Conservation (phyloP, 1,140 invertebrate genomes). For the Bombus balteatus region DNA sequence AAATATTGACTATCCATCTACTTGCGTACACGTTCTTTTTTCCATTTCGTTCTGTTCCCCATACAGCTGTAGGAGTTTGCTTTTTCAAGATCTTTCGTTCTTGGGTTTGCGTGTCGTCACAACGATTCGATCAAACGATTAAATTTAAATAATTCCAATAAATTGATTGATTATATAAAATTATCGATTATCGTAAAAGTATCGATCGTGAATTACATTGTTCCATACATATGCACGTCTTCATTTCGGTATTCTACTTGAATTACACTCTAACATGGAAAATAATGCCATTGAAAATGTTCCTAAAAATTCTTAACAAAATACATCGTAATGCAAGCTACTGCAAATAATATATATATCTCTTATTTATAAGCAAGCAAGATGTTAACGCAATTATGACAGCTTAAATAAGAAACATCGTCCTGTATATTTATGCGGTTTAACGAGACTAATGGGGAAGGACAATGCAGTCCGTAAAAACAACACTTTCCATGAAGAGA, state of each 20-base stretch:
- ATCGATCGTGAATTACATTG: too few relatives aligned
- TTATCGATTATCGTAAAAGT: too few relatives aligned
- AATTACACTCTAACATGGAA: too few relatives aligned
- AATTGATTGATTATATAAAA: not conserved
- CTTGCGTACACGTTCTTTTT: not conserved
- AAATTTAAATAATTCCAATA: not conserved
- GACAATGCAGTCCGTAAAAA: not conserved
- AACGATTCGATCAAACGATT: too few relatives aligned
- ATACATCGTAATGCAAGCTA: too few relatives aligned
- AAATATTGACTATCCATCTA: slow-evolving; percentile 62
- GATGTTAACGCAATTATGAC: not conserved
- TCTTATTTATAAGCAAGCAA: not conserved
- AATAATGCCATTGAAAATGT: too few relatives aligned
- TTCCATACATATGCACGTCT: too few relatives aligned
- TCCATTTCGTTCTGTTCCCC: slow-evolving; percentile 14
- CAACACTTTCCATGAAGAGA: not conserved
- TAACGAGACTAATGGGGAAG: not conserved
- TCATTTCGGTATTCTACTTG: too few relatives aligned
- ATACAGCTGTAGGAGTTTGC: too few relatives aligned
- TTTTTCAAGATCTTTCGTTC: too few relatives aligned
- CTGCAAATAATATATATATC: not conserved
- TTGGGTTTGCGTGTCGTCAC: too few relatives aligned
- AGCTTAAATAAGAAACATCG: too few relatives aligned
- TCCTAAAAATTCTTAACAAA: not conserved
- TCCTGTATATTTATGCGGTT: not conserved